Evolutionary conservation across 2,797 vertebrate species (phyloP).

Genomic region (Cossypha niveicapilla): DNA sequence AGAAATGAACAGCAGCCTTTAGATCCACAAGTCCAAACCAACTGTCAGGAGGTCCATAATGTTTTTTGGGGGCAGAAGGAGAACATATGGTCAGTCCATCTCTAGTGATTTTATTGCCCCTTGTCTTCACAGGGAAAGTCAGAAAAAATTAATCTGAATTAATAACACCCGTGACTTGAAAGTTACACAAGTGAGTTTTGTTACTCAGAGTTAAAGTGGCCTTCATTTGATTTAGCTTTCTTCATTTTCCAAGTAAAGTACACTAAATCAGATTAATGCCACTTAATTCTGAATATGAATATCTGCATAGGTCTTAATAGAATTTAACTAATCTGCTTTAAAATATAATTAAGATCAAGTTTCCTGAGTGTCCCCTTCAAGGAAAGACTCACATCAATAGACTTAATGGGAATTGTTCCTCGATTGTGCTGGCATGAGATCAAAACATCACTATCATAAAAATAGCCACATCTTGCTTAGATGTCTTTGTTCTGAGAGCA

Average conservation of each 20-base stretch:
- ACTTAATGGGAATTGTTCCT: conserved; percentile 33
- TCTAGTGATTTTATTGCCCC: neutral
- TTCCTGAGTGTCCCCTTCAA: conserved; percentile 31
- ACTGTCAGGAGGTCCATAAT: neutral
- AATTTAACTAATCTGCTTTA: conserved; percentile 41
- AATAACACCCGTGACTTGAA: neutral
- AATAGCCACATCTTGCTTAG: neutral
- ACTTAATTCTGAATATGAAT: conserved; percentile 37
- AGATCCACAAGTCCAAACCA: neutral
- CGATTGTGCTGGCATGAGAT: neutral
- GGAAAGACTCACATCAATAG: conserved; percentile 38
- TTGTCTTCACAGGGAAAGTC: neutral
- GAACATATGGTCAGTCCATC: neutral
- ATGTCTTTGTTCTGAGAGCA: neutral
- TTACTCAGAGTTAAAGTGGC: neutral
- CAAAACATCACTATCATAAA: conserved; percentile 11
- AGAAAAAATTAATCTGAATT: neutral
- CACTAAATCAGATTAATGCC: conserved; percentile 11
- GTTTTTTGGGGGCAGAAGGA: accelerated
- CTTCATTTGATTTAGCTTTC: conserved; percentile 33
- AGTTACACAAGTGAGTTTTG: neutral
- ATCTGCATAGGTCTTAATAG: conserved; percentile 15
- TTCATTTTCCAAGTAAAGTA: conserved; percentile 18
- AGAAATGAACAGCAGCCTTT: neutral
- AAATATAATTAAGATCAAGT: conserved; percentile 26